Evolutionary conservation across 2,888 invertebrate genomes (phyloP).

Genomic region (Scotopteryx bipunctaria): DNA sequence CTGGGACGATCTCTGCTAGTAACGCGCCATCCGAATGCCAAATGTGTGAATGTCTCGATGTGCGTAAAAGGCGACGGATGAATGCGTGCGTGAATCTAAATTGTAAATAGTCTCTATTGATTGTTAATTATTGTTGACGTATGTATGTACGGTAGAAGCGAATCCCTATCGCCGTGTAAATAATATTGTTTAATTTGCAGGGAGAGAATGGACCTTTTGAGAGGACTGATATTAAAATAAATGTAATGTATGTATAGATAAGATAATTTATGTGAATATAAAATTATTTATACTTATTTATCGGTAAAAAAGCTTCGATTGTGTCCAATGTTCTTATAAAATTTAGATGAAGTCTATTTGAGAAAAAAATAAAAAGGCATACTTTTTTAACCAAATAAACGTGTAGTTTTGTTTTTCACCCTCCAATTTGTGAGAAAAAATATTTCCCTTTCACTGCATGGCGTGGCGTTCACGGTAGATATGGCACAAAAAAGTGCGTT

Average conservation of each 20-base stretch:
- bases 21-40: conserved; percentile 79
- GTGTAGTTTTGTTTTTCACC: conserved; percentile 51
- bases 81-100: conserved; percentile 73
- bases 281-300: conserved; percentile 84
- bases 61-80: conserved; percentile 69
- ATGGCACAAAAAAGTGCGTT: too few species aligned
- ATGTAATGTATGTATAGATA: conserved; percentile 83
- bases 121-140: conserved; percentile 82
- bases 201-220: conserved; percentile 84
- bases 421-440: too few species aligned
- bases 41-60: conserved; percentile 72
- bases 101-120: conserved; percentile 83
- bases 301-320: conserved; percentile 83
- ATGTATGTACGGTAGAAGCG: conserved; percentile 81
- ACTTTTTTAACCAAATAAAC: conserved; percentile 82
- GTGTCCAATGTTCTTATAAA: conserved; percentile 84
- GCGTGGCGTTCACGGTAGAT: too few species aligned
- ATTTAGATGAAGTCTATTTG: conserved; percentile 84
- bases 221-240: conserved; percentile 83
- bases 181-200: conserved; percentile 82
- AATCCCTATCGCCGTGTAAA: conserved; percentile 83
- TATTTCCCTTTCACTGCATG: too few species aligned
- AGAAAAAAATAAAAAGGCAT: conserved; percentile 81
- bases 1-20: conserved; percentile 75
- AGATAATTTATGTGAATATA: conserved; percentile 83